Conservation (phyloP, 2,113 vertebrate genomes). For the Craseonycteris thonglongyai region DNA sequence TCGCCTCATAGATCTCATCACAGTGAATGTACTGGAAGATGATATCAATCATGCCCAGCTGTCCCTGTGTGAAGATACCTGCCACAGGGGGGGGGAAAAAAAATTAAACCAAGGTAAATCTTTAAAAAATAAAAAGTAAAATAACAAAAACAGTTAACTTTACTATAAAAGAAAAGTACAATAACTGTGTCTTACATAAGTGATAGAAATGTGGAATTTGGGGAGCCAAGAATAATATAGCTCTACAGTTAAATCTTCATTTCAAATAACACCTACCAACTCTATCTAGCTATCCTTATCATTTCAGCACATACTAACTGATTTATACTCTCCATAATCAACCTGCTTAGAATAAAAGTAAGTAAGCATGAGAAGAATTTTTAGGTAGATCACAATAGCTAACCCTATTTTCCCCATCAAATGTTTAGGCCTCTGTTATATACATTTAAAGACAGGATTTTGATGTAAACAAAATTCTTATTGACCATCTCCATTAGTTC, state of each 20-base stretch:
- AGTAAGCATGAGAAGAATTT: background rate
- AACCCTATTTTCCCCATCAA: background rate
- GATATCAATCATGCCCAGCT: conserved; percentile 84
- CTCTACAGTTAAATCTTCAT: background rate
- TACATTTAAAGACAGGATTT: background rate
- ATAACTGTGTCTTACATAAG: background rate
- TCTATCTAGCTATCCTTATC: background rate
- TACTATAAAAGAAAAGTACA: conserved; percentile 8
- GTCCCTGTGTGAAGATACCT: conserved; percentile 87
- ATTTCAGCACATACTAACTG: background rate
- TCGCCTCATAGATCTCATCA: conserved; percentile 84
- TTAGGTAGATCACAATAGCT: background rate
- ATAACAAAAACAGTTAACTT: conserved; percentile 16
- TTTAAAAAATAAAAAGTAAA: conserved; percentile 8
- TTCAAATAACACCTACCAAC: background rate
- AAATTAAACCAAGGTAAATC: conserved; percentile 20
- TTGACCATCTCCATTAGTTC: background rate
- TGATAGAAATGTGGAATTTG: background rate
- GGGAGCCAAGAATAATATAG: background rate
- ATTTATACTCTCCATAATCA: background rate
- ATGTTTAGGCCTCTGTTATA: background rate
- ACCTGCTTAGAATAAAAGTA: background rate
- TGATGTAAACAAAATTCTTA: background rate
- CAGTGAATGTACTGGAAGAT: conserved; percentile 88
- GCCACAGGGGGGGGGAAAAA: too few species aligned